Conservation (phyloP, 2,113 vertebrate species). For the Struthidea cinerea region DNA sequence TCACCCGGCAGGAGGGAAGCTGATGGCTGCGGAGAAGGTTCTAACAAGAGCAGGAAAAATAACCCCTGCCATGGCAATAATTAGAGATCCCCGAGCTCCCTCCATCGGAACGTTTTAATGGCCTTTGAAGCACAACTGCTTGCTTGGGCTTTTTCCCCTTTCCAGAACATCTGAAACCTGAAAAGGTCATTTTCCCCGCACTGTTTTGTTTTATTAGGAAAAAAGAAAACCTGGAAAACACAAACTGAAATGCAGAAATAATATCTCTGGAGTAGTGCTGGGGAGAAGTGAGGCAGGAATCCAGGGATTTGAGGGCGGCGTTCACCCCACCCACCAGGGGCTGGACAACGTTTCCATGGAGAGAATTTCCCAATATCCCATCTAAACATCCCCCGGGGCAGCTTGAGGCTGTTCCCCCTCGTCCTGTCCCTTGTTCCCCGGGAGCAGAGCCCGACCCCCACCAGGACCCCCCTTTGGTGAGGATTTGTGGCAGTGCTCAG, state of each 20-base stretch:
- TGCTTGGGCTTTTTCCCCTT: not conserved
- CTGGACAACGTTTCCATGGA: not conserved
- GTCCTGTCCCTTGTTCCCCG: accelerated
- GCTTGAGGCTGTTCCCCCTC: not conserved
- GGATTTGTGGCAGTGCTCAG: accelerated
- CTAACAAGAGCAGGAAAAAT: not conserved
- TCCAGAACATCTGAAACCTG: not conserved
- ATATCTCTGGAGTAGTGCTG: not conserved
- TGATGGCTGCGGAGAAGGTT: not conserved
- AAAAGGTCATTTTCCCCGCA: not conserved
- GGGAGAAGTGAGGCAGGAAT: not conserved
- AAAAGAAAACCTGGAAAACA: not conserved
- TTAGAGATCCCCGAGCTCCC: not conserved
- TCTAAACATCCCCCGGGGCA: not conserved
- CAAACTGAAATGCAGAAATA: not conserved
- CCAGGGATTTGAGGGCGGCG: not conserved
- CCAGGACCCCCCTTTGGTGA: accelerated
- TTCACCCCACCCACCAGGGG: not conserved
- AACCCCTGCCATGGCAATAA: not conserved
- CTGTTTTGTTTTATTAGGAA: not conserved
- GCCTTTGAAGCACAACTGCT: not conserved
- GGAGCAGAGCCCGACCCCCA: not conserved
- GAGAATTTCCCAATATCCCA: not conserved
- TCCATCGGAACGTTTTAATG: not conserved
- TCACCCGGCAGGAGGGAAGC: not conserved